A percentile compares a stretch with the other conserved stretches of the same genome.
Conservation (phyloP, 1,140 invertebrate species). For the Linepithema humile region DNA sequence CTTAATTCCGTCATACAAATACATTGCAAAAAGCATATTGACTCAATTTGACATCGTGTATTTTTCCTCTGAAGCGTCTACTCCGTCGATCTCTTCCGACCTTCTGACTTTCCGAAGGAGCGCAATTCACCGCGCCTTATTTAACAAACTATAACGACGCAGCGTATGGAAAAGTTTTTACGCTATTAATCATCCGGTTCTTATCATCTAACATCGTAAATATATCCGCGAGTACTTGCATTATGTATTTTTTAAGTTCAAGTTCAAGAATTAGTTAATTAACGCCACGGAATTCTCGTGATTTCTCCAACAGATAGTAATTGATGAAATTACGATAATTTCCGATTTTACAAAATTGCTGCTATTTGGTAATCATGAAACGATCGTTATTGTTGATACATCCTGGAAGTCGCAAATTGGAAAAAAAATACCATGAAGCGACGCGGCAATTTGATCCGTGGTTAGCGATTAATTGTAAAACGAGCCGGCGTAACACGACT, state of each 20-base stretch:
- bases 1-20: constrained; percentile 46
- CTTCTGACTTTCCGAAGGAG: not conserved
- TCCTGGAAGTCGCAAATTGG: constrained; percentile 8
- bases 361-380: not conserved
- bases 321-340: not conserved
- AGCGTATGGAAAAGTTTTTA: constrained; percentile 16
- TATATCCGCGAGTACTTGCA: not conserved
- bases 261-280: not conserved
- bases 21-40: constrained; percentile 41
- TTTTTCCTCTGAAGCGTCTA: constrained; percentile 15
- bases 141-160: not conserved
- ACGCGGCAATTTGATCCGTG: not conserved
- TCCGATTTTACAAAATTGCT: not conserved
- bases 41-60: not conserved
- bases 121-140: not conserved
- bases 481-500: not conserved
- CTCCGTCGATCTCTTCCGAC: too few species aligned
- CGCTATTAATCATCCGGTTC: constrained; percentile 27
- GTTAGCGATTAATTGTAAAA: constrained; percentile 35
- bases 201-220: constrained; percentile 32
- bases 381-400: not conserved
- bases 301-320: not conserved
- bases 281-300: not conserved
- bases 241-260: constrained; percentile 9
- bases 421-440: not conserved